Evolutionary conservation across 2,888 invertebrate species (phyloP).

Genomic region (Eledona agricola): DNA sequence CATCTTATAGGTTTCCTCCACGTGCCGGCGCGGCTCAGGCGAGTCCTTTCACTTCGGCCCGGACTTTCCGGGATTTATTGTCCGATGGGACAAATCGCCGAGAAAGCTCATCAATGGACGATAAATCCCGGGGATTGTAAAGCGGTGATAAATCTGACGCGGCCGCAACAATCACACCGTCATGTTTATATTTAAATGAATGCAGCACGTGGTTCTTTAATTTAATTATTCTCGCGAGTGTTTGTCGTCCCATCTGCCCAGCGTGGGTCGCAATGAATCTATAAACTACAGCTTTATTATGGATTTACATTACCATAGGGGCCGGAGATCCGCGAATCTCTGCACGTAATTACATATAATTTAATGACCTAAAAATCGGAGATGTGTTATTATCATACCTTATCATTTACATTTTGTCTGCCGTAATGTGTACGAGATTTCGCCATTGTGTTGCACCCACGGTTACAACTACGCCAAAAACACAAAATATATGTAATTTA

Average conservation of each 20-base stretch:
- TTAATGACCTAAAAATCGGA: slow-evolving; percentile 24
- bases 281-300: slow-evolving; percentile 32
- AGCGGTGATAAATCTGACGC: slow-evolving; percentile 33
- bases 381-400: slow-evolving; percentile 21
- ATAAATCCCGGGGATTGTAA: slow-evolving; percentile 33
- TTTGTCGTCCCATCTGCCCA: slow-evolving; percentile 40
- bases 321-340: slow-evolving; percentile 25
- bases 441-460: slow-evolving; percentile 29
- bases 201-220: slow-evolving; percentile 42
- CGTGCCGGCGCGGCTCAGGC: slow-evolving; percentile 42
- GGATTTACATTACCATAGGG: slow-evolving; percentile 21
- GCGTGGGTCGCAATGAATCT: slow-evolving; percentile 33
- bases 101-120: slow-evolving; percentile 21
- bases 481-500: too few relatives aligned
- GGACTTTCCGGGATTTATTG: slow-evolving; percentile 17
- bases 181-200: slow-evolving; percentile 40
- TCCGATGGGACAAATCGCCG: slow-evolving; percentile 15
- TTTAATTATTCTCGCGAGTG: slow-evolving; percentile 41
- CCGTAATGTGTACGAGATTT: slow-evolving; percentile 16
- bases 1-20: slow-evolving; percentile 48
- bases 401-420: slow-evolving; percentile 26
- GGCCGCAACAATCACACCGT: slow-evolving; percentile 36
- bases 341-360: slow-evolving; percentile 27
- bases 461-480: slow-evolving; percentile 2
- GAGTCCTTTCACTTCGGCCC: slow-evolving; percentile 42